Evolutionary conservation across 2,888 invertebrate genomes (phyloP).

Genomic region (Homarus gammarus): DNA sequence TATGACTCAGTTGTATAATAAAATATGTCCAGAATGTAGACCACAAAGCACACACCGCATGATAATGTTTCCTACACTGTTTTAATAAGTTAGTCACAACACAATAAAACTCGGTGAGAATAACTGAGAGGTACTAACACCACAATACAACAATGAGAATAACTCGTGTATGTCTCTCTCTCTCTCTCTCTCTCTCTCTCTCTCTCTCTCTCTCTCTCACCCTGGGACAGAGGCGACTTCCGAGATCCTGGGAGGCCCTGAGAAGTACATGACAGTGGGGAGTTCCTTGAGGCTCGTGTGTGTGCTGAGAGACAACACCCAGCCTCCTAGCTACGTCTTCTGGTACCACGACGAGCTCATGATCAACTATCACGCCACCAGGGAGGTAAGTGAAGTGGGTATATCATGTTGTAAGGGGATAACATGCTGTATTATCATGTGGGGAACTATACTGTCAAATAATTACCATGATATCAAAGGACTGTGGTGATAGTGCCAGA

Average conservation of each 20-base stretch:
- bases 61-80: too few relatives aligned
- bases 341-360: constrained; percentile 92
- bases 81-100: too few relatives aligned
- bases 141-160: too few relatives aligned
- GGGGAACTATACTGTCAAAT: too few relatives aligned
- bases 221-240: constrained; percentile 80
- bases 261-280: constrained; percentile 92
- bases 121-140: neutral
- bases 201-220: neutral
- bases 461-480: too few relatives aligned
- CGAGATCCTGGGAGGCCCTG: constrained; percentile 90
- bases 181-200: neutral
- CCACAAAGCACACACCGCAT: too few relatives aligned
- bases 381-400: constrained; percentile 83
- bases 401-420: too few relatives aligned
- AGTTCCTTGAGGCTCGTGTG: constrained; percentile 90
- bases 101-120: neutral
- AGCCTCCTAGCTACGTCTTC: constrained; percentile 90
- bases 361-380: constrained; percentile 91
- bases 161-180: too few relatives aligned
- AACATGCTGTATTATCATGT: too few relatives aligned
- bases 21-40: too few relatives aligned
- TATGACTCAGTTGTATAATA: too few relatives aligned
- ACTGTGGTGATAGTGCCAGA: too few relatives aligned
- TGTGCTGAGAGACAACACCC: constrained; percentile 86